Conservation (phyloP, 1,140 invertebrate species). For the Harlomillsia oculata region DNA sequence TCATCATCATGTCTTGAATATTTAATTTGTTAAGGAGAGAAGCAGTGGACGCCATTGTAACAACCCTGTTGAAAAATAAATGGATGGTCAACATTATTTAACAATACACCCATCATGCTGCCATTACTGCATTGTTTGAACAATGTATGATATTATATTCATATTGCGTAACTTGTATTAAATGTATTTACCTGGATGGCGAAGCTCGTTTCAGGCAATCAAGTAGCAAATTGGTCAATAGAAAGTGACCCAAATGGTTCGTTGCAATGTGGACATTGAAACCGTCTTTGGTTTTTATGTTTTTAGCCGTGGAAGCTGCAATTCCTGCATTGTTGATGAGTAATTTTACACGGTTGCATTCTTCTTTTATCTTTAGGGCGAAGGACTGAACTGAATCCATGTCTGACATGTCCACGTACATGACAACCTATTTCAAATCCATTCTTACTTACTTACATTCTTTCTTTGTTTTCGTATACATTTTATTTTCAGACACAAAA, state of each 20-base stretch:
- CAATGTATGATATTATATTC: no score
- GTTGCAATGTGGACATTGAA: constrained; percentile 42
- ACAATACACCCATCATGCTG: no score
- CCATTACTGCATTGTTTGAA: no score
- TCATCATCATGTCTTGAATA: no score
- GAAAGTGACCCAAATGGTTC: constrained; percentile 44
- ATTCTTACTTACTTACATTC: no score
- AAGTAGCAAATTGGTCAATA: constrained; percentile 44
- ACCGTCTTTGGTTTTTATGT: constrained; percentile 11
- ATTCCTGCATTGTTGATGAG: constrained; percentile 14
- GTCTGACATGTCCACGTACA: constrained; percentile 12
- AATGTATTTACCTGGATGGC: constrained; percentile 35
- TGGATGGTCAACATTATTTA: no score
- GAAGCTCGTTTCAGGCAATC: constrained; percentile 39
- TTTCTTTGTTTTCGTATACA: no score
- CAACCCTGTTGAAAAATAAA: no score
- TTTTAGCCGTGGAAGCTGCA: constrained; percentile 52
- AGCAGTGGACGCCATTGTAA: no score
- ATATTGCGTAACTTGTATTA: no score
- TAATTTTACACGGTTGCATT: constrained; percentile 6
- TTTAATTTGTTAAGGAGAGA: no score
- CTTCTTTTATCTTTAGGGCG: background rate
- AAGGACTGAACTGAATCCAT: constrained; percentile 9
- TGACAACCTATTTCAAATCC: background rate
- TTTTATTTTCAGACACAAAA: no score